Conservation (phyloP, 1,140 invertebrate genomes). For the Aphidius gifuensis region DNA sequence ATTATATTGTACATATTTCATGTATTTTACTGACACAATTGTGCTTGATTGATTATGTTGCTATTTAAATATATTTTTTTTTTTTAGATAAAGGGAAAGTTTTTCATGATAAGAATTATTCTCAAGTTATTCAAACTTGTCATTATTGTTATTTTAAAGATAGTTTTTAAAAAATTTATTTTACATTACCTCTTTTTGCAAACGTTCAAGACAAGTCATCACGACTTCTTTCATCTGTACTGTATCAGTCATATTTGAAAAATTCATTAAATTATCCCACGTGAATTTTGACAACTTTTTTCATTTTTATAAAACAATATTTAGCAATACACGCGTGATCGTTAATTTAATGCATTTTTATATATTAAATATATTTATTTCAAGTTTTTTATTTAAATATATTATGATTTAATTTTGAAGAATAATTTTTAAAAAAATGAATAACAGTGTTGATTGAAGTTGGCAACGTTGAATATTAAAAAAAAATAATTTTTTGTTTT, state of each 20-base stretch:
- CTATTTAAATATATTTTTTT: slow-evolving; percentile 2
- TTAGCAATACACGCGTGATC: not conserved
- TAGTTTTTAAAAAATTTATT: slow-evolving; percentile 7
- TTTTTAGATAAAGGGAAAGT: not conserved
- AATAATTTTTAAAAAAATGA: no score
- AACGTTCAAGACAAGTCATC: slow-evolving; percentile 30
- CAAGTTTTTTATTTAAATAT: not conserved
- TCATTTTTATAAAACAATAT: slow-evolving; percentile 25
- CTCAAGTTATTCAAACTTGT: no score
- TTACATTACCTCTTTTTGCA: slow-evolving; percentile 35
- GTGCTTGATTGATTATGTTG: not conserved
- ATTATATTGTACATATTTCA: not conserved
- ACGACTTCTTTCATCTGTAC: slow-evolving; percentile 26
- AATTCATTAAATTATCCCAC: slow-evolving; percentile 31
- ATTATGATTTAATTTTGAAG: no score
- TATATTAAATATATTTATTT: not conserved
- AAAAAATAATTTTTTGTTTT: no score
- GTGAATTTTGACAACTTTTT: slow-evolving; percentile 35
- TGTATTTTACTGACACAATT: not conserved
- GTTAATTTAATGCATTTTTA: not conserved
- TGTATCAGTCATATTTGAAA: slow-evolving; percentile 22
- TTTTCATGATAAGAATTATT: no score
- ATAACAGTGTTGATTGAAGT: no score
- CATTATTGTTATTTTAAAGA: no score
- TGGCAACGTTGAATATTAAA: no score